Evolutionary conservation across 1,140 invertebrate species (phyloP).

Genomic region (Parasteatoda tepidariorum): DNA sequence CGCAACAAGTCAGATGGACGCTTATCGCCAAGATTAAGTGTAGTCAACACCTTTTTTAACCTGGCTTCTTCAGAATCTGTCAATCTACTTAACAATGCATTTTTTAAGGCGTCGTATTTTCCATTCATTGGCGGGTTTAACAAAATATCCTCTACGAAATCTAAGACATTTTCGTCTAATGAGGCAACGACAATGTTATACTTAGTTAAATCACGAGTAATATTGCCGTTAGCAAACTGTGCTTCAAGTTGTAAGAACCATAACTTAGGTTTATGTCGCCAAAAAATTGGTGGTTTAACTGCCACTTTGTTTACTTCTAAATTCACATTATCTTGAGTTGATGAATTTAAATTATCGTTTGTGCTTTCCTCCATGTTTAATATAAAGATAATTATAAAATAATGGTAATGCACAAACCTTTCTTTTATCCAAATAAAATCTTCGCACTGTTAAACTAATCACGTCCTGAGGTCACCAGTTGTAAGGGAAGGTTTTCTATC

Average conservation of each 20-base stretch:
- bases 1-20: background rate
- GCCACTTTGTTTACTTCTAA: too few relatives aligned
- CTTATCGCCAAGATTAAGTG: background rate
- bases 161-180: background rate
- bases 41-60: background rate
- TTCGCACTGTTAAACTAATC: too few relatives aligned
- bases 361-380: too few relatives aligned
- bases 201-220: background rate
- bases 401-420: too few relatives aligned
- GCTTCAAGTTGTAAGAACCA: background rate
- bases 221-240: background rate
- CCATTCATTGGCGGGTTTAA: background rate
- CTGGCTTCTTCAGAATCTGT: background rate
- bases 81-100: background rate
- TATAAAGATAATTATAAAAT: too few relatives aligned
- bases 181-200: background rate
- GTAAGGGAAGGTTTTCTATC: too few relatives aligned
- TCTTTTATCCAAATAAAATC: too few relatives aligned
- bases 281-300: too few relatives aligned
- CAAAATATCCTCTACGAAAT: background rate
- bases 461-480: too few relatives aligned
- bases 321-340: too few relatives aligned
- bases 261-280: background rate
- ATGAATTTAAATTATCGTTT: too few relatives aligned
- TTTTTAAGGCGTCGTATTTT: slow-evolving; percentile 15